phyloP scores from a whole-genome alignment of 2,888 invertebrate species.

The Saturnia pavonia region DNA sequence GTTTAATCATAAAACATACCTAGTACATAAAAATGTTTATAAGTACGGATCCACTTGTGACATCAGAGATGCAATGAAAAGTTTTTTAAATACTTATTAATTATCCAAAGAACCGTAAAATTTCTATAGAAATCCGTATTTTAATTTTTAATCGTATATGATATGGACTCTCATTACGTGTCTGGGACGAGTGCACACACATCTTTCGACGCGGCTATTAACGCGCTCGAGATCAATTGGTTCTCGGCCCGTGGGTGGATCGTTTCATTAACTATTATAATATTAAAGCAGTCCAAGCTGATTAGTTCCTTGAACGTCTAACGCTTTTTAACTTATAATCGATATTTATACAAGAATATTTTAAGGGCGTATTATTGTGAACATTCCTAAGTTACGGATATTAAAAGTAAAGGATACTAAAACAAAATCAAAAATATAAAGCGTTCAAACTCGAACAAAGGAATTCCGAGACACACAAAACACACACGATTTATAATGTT shows the following conservation, averaged over 20 bases:
- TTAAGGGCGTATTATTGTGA: conserved; percentile 39
- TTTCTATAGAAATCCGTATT: conserved; percentile 54
- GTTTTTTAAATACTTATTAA: neutral
- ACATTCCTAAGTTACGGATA: conserved; percentile 21
- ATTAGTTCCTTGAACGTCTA: conserved; percentile 66
- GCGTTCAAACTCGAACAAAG: conserved; percentile 34
- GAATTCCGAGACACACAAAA: conserved; percentile 61
- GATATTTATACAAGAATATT: conserved; percentile 52
- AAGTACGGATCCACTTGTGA: neutral
- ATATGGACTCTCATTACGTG: conserved; percentile 54
- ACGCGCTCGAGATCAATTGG: conserved; percentile 71
- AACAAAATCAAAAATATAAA: conserved; percentile 44
- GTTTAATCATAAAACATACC: neutral
- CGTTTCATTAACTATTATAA: conserved; percentile 78
- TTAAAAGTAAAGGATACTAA: conserved; percentile 19
- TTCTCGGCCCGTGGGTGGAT: conserved; percentile 69
- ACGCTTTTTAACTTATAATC: conserved; percentile 51
- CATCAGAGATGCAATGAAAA: neutral
- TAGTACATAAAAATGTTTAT: neutral
- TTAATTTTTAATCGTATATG: conserved; percentile 58
- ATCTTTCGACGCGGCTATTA: conserved; percentile 71
- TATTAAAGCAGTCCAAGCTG: conserved; percentile 72
- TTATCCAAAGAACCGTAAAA: conserved; percentile 36
- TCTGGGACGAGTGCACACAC: conserved; percentile 56
- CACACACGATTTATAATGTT: conserved; percentile 58